Conservation (phyloP, 2,888 invertebrate genomes). For the Erebia palarica region DNA sequence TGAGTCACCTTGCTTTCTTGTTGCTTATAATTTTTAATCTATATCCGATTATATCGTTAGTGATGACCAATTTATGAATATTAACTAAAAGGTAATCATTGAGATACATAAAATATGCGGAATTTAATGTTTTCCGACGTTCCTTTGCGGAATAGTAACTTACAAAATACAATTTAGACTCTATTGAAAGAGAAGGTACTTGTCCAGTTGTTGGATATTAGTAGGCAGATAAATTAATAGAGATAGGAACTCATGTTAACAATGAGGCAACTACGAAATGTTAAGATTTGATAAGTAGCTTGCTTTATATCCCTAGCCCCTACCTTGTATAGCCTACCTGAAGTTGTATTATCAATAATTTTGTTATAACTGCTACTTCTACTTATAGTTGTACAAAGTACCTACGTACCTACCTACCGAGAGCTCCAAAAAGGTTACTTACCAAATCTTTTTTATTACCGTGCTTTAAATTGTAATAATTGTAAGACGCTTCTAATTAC, state of each 20-base stretch:
- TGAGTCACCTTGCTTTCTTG: constrained; percentile 44
- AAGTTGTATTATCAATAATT: background rate
- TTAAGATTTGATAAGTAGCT: background rate
- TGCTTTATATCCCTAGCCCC: background rate
- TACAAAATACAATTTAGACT: background rate
- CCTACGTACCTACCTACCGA: background rate
- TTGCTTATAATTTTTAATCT: constrained; percentile 21
- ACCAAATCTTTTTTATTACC: no score
- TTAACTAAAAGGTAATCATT: background rate
- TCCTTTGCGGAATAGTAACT: background rate
- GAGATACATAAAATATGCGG: background rate
- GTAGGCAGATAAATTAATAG: background rate
- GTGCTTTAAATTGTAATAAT: no score
- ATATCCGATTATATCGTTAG: constrained; percentile 3
- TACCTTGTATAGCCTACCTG: background rate
- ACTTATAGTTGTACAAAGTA: no score
- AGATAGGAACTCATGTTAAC: background rate
- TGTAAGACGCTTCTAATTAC: no score
- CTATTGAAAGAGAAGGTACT: background rate
- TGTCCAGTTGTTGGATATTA: background rate
- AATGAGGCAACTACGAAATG: background rate
- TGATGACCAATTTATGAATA: background rate
- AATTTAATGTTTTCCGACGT: background rate
- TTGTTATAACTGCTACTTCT: no score
- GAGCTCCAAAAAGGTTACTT: background rate